Percentiles rank a stretch among this genome's conserved stretches.
Conservation (phyloP, 2,113 vertebrate genomes). For the Psittacus erithacus region DNA sequence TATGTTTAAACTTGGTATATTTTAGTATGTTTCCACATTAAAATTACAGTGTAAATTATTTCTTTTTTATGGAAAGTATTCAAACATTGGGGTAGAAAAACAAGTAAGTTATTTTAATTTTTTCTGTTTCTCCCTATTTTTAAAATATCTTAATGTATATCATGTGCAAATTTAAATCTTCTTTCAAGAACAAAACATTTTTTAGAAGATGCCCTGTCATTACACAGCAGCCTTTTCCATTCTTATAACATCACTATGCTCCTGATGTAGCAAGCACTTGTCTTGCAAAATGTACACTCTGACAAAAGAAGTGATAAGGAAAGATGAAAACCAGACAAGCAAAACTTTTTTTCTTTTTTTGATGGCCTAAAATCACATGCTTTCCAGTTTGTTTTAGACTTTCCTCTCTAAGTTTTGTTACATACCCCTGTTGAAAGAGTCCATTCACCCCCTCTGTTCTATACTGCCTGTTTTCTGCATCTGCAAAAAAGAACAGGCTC, state of each 20-base stretch:
- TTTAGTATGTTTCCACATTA: background rate
- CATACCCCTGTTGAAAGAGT: accelerated
- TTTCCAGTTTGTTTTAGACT: background rate
- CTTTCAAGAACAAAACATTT: background rate
- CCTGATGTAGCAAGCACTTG: background rate
- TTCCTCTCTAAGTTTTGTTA: background rate
- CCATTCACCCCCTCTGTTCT: accelerated
- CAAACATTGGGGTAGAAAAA: background rate
- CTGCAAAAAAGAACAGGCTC: background rate
- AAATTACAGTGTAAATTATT: background rate
- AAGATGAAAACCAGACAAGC: background rate
- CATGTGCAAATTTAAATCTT: background rate
- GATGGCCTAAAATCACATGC: background rate
- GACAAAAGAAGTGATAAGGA: background rate
- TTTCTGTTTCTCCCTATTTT: background rate
- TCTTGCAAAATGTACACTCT: background rate
- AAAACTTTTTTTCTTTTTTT: background rate
- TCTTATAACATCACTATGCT: background rate
- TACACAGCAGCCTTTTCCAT: background rate
- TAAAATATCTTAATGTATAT: background rate
- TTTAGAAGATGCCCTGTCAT: background rate
- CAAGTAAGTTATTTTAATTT: background rate
- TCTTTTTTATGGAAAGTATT: background rate
- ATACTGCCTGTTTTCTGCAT: accelerated
- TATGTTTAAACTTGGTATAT: background rate